Evolutionary conservation across 2,797 vertebrate species (phyloP).

Genomic region (Danio choprae): DNA sequence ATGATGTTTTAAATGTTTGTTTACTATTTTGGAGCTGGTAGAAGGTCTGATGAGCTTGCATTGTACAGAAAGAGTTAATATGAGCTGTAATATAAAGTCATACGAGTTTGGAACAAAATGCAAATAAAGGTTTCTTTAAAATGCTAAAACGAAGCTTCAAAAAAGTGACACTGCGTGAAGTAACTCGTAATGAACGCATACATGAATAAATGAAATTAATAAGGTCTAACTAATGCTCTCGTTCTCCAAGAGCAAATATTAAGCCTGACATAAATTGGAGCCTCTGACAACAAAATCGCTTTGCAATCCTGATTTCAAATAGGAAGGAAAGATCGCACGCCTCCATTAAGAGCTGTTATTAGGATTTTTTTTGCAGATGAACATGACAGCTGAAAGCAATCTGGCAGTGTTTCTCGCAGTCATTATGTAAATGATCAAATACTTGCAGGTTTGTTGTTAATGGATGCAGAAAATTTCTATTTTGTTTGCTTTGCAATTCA

Average conservation of each 20-base stretch:
- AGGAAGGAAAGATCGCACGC: conserved; percentile 3
- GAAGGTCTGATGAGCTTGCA: not conserved
- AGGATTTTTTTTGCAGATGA: conserved; percentile 8
- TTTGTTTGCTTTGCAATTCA: conserved; percentile 1
- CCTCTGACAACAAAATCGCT: conserved; percentile 23
- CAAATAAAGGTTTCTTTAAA: not conserved
- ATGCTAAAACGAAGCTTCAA: not conserved
- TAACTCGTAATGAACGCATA: not conserved
- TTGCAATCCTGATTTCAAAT: conserved; percentile 25
- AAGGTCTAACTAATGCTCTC: not conserved
- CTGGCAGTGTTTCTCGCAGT: not conserved
- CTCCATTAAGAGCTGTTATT: conserved; percentile 17
- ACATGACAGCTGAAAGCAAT: conserved; percentile 36
- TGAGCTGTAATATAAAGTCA: no score
- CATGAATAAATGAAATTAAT: conserved; percentile 9
- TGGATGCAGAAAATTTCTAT: not conserved
- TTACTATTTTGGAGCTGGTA: not conserved
- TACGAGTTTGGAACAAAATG: not conserved
- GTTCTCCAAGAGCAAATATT: not conserved
- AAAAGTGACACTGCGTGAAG: not conserved
- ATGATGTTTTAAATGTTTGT: not conserved
- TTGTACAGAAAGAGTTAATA: not conserved
- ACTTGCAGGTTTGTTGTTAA: conserved; percentile 3
- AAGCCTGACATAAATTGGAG: conserved; percentile 31
- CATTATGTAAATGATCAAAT: conserved; percentile 35